These are phyloP conservation scores for Cyrtonyx montezumae DNA, from an alignment of 2,113 vertebrate genomes.

Conservation along the genomic window DNA sequence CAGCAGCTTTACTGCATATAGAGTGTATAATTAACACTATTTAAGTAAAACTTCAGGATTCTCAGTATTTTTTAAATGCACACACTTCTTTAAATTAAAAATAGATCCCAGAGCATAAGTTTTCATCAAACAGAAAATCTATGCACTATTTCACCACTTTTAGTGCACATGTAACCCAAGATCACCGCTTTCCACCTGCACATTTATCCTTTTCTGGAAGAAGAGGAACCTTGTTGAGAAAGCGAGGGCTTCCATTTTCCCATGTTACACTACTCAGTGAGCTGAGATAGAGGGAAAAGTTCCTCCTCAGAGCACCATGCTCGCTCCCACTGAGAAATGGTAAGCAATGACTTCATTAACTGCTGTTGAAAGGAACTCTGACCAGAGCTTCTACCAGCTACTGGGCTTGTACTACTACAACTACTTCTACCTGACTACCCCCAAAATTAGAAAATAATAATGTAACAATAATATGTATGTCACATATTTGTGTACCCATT, in stretches of 20 bases:
- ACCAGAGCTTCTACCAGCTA: background rate
- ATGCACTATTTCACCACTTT: background rate
- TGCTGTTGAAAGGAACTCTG: background rate
- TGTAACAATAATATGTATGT: background rate
- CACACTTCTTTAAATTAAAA: background rate
- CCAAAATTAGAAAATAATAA: background rate
- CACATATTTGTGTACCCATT: background rate
- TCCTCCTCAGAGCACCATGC: background rate
- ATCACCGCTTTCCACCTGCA: background rate
- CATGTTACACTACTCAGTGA: rapidly evolving
- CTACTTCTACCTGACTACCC: background rate
- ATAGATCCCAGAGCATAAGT: background rate
- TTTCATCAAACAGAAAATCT: background rate
- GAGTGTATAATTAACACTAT: background rate
- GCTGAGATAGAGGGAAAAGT: background rate
- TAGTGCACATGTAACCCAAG: background rate
- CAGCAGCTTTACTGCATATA: background rate
- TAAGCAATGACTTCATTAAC: background rate
- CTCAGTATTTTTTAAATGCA: background rate
- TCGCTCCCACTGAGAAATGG: background rate
- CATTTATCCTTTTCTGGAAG: background rate
- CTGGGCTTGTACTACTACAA: too few relatives aligned
- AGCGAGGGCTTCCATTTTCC: background rate
- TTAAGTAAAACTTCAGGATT: background rate
- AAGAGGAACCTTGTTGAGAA: background rate